These are phyloP conservation scores for Phenganax stokvisi DNA, from an alignment of 92 coral and sea anemone genomes.

Conservation along the genomic window DNA sequence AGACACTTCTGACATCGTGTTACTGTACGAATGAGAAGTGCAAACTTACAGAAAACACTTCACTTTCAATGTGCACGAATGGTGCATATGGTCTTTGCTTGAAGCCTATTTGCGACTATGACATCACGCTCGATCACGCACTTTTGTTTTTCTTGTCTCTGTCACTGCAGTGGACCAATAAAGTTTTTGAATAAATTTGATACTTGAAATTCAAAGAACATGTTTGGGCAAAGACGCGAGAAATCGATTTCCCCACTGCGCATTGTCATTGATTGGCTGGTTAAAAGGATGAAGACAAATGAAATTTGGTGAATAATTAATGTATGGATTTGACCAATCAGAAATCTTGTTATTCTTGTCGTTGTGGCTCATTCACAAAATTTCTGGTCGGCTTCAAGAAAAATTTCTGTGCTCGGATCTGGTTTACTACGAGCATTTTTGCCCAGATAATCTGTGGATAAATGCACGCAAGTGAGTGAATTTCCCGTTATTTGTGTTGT, in stretches of 20 bases:
- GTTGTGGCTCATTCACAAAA: slow-evolving; percentile 39
- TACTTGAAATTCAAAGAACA: slow-evolving; percentile 11
- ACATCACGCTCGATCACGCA: too few species aligned
- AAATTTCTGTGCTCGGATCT: slow-evolving; percentile 2
- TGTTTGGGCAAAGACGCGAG: slow-evolving; percentile 29
- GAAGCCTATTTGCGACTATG: too few species aligned
- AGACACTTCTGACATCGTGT: too few species aligned
- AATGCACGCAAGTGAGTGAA: slow-evolving; percentile 25
- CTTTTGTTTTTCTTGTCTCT: too few species aligned
- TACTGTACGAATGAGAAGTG: too few species aligned
- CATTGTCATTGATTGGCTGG: slow-evolving; percentile 16
- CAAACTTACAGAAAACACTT: too few species aligned
- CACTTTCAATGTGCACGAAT: too few species aligned
- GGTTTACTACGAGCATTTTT: slow-evolving; percentile 30
- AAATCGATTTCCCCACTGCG: background rate
- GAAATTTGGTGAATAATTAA: slow-evolving; percentile 22
- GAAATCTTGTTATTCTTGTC: slow-evolving; percentile 30
- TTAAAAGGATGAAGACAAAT: slow-evolving; percentile 2
- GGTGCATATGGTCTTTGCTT: too few species aligned
- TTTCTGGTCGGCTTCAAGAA: slow-evolving; percentile 19
- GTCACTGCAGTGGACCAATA: too few species aligned
- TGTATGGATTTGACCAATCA: slow-evolving; percentile 28
- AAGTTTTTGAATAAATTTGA: background rate
- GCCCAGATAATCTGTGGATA: background rate
- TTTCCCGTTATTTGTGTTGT: slow-evolving; percentile 1